Evolutionary conservation across 2,888 invertebrate genomes (phyloP), one percentile per base, ranked within the genome.

Genomic region (Eueremaeus valkanovi): DNA sequence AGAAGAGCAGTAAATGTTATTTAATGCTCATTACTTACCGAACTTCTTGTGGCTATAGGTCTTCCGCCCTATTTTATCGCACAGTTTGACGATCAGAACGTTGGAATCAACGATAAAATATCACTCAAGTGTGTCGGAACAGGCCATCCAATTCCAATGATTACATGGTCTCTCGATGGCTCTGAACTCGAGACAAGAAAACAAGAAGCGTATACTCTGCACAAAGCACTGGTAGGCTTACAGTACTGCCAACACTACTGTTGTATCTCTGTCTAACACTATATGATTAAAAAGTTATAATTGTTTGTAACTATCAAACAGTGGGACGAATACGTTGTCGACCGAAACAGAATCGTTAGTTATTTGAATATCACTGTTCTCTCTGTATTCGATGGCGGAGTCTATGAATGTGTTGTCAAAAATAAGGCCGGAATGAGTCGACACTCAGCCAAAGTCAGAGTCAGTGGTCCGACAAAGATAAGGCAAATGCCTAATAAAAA

Each of bases 341-440:
- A 78, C 0, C 79, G 81, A 0, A 82, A 82, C 75, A 82, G 82
- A 79, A 81, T 83, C 74, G 79, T 82, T 66, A 82, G 82, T 77
- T 81, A 81, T 77, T 81, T 83, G 61, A 83, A 83, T 79, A 82
- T 83, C 21, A 80, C 81, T 1, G 80, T 80, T 40, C 80, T 82
- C 13, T 77, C 79, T 36, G 81, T 82, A 6, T 78, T 80, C 31
- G 82, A 76, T 36, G 76, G 76, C 16, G 78, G 78, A 24, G 68
- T 74, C 24, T 78, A 77, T 73, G 51, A 61, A 31, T 78, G 78
- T 70, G 27, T 66, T 0, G 77, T 77, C 33, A 68, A 61, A 8
- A 78, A 78, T 63, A 61, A 73, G 45, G 72, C 74, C 29, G 78
- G 78, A 21, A 66, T 73, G 21, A 40, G 55, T 16, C 55, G 42